Evolutionary conservation across 2,888 invertebrate genomes (phyloP).

Genomic region (Platycheirus rosarum): DNA sequence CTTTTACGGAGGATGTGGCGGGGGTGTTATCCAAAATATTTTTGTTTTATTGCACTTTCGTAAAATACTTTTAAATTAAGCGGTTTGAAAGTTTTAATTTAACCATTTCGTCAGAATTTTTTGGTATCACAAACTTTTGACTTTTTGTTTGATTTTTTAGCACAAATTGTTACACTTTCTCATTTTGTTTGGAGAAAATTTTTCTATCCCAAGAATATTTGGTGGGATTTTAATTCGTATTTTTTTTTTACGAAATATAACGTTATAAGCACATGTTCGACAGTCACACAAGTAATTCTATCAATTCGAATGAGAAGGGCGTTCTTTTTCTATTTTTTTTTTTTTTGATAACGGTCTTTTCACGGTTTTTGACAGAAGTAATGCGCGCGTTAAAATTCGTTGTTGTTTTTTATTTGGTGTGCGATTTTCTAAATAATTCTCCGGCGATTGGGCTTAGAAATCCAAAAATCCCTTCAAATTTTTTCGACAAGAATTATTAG

Average conservation of each 20-base stretch:
- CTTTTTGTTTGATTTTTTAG: slow-evolving; percentile 26
- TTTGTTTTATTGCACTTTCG: slow-evolving; percentile 38
- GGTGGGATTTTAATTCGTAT: slow-evolving; percentile 29
- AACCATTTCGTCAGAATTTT: slow-evolving; percentile 69
- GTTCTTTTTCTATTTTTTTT: slow-evolving; percentile 38
- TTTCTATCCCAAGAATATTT: slow-evolving; percentile 11
- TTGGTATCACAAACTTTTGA: slow-evolving; percentile 46
- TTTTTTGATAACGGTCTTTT: slow-evolving; percentile 48
- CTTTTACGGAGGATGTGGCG: slow-evolving; percentile 20
- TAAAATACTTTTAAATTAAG: slow-evolving; percentile 5
- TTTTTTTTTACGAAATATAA: slow-evolving; percentile 70
- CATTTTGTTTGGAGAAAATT: slow-evolving; percentile 45
- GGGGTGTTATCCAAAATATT: slow-evolving; percentile 30
- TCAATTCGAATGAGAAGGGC: slow-evolving; percentile 26
- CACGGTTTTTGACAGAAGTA: slow-evolving; percentile 39
- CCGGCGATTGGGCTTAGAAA: slow-evolving; percentile 9
- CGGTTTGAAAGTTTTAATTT: slow-evolving; percentile 59
- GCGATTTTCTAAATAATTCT: not conserved
- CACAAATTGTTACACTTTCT: slow-evolving; percentile 70
- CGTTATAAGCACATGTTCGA: slow-evolving; percentile 76
- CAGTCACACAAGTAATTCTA: slow-evolving; percentile 75
- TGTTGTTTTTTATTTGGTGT: slow-evolving; percentile 1
- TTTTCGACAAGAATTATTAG: not conserved
- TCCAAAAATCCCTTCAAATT: not conserved
- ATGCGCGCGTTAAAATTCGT: slow-evolving; percentile 48